These are phyloP conservation scores for Philhelius pedissequus DNA, from an alignment of 2,888 invertebrate genomes.

Conservation along the genomic window DNA sequence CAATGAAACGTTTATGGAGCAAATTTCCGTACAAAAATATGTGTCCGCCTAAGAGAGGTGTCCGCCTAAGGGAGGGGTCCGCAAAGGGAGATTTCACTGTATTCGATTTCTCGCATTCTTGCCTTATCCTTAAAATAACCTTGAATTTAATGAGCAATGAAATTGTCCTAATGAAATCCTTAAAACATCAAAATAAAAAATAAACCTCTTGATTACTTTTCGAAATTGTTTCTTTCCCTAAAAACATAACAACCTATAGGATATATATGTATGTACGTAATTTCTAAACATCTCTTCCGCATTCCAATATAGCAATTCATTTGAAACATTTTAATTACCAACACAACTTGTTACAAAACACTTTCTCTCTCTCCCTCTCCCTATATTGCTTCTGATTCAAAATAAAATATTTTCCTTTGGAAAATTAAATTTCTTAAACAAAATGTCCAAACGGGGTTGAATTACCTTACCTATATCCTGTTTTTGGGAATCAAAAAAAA, in stretches of 20 bases:
- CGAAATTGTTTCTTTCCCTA: constrained; percentile 3
- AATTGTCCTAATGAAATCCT: constrained; percentile 24
- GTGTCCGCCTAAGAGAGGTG: too few relatives aligned
- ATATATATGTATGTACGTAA: background rate
- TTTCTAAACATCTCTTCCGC: constrained; percentile 10
- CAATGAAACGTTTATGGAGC: too few relatives aligned
- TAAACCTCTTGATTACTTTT: constrained; percentile 42
- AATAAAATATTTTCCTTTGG: constrained; percentile 12
- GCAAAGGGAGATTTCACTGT: too few relatives aligned
- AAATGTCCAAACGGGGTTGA: constrained; percentile 29
- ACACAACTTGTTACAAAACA: background rate
- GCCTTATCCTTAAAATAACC: background rate
- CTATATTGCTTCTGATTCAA: background rate
- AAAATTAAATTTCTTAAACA: constrained; percentile 52
- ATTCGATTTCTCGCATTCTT: background rate
- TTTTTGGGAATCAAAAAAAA: background rate
- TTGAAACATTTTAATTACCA: constrained; percentile 59
- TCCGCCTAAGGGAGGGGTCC: too few relatives aligned
- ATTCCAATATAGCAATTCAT: constrained; percentile 27
- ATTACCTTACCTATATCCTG: background rate
- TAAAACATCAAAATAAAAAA: background rate
- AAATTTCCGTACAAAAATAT: too few relatives aligned
- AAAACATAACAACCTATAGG: background rate
- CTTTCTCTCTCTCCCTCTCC: background rate
- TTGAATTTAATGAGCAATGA: constrained; percentile 28